Evolutionary conservation across 1,140 invertebrate species (phyloP), one percentile per base, ranked within the genome.

Genomic region (Phymastichus coffea): DNA sequence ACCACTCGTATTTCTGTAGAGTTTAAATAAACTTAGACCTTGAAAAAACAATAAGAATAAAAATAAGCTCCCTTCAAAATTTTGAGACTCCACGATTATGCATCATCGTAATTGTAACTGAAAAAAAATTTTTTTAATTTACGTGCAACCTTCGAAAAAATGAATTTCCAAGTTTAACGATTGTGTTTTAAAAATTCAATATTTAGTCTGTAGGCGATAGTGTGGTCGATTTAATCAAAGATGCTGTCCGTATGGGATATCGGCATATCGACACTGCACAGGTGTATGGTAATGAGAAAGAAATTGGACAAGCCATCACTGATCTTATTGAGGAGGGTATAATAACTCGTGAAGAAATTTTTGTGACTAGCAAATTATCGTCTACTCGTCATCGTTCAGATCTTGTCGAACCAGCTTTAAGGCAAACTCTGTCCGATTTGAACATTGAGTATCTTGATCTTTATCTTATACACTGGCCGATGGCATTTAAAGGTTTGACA

Each of bases 211-310:
- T n/a, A n/a, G n/a, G n/a, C n/a, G n/a, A n/a, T n/a, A n/a, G n/a
- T n/a, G n/a, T n/a, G n/a, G n/a, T n/a, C n/a, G n/a, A n/a, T n/a
- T n/a, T n/a, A n/a, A 88, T 94, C 1, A 85, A 86, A 61, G 78
- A 82, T 56, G 94, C 94, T 1, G 89, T 97, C 55, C 85, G 90
- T 60, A 77, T 83, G 40, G 94, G 94, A 7, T 97, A 97, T 77
- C 81, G 94, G 12, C 93, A 93, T 70, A 86, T 97, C 63, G 95
- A 97, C 74, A 93, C 92, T 71, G 94, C 94, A 26, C 83, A 82
- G 56, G 85, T 87, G 65, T 97, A 97, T 74, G 79, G 82, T 57
- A 96, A 94, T 66, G 94, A 97, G 75, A 72, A 79, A 22, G 90
- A 95, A 78, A 85, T 97, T 41, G 94, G 94, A 0, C 70, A 74